Base-by-base conservation (phyloP, 1,140 invertebrate species). In the Chelonus insularis region DNA sequence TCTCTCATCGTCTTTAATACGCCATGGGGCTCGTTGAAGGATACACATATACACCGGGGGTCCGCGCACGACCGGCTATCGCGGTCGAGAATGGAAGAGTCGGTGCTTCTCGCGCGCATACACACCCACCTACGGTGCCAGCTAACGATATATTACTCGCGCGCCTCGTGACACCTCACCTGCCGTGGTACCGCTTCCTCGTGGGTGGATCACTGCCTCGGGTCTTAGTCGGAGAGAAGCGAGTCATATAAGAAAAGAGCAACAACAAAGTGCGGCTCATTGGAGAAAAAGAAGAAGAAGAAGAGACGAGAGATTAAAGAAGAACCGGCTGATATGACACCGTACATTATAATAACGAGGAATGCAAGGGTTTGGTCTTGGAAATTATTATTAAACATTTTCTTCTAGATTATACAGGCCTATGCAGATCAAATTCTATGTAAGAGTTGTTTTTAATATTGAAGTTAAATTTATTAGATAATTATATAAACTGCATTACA, bases 161-260 rank as follows among this genome's bases (percentile, higher is more conserved):
- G 69, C 76, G 68, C 71, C 71, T 76, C 78, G 78, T 77, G 79
- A 80, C 78, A 81, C 75, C 79, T 80, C 79, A 81, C 79, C 79
- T 81, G 78, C 78, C 73, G 75, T 60, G 45, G 67, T 66, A 63
- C 64, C 68, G 74, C 72, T 80, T 79, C 77, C 77, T 81, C 63
- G 79, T 80, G 79, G 79, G 78, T 80, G 79, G 77, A 81, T 77
- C 57, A 58, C 51, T 57, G 57, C 62, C 56, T 58, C 37, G 25
- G 59, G 48, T 29, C 47, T 20, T 16, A 16, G 43, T 20, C 1
- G 4, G 18, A 52, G 34, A 36, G 20, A 18, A 52, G 34, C 5
- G 18, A 34, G 20, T 20, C 23, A 41, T 12, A 39, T 21, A 41
- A 39, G 34, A 20, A 18, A 55, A 29, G 41, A 7, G 50, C 59